These are phyloP conservation scores for Acleris holmiana DNA, from an alignment of 2,888 invertebrate species.

Conservation along the genomic window DNA sequence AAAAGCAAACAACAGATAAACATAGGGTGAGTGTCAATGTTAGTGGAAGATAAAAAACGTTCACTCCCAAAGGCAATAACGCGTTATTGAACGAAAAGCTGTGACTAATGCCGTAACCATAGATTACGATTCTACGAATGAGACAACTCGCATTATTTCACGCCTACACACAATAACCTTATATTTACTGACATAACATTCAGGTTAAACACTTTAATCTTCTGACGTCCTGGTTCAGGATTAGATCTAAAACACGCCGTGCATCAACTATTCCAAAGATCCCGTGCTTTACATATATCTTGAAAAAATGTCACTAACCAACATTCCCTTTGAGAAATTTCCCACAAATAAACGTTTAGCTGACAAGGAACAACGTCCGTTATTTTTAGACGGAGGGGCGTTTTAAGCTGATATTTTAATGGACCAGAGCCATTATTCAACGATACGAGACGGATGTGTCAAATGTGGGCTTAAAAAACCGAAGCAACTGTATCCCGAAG, in stretches of 20 bases:
- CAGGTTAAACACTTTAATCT: slow-evolving; percentile 28
- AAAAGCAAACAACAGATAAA: slow-evolving; percentile 36
- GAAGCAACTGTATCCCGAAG: slow-evolving; percentile 42
- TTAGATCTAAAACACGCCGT: slow-evolving; percentile 33
- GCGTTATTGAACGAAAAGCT: slow-evolving; percentile 31
- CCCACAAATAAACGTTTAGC: slow-evolving; percentile 72
- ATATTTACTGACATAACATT: slow-evolving; percentile 34
- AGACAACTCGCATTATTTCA: slow-evolving; percentile 33
- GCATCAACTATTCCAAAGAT: slow-evolving; percentile 28
- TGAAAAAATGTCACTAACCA: slow-evolving; percentile 52
- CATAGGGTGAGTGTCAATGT: slow-evolving; percentile 35
- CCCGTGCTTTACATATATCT: slow-evolving; percentile 34
- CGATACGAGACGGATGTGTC: slow-evolving; percentile 70
- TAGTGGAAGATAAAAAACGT: slow-evolving; percentile 32
- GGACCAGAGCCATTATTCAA: slow-evolving; percentile 70
- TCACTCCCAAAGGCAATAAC: slow-evolving; percentile 31
- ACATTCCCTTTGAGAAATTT: slow-evolving; percentile 54
- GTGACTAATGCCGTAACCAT: slow-evolving; percentile 33
- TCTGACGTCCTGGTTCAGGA: slow-evolving; percentile 28
- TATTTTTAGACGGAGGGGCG: slow-evolving; percentile 72
- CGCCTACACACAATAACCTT: slow-evolving; percentile 34
- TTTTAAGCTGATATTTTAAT: slow-evolving; percentile 68
- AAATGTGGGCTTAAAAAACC: slow-evolving; percentile 54
- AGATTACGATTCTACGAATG: slow-evolving; percentile 36
- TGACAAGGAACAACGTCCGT: slow-evolving; percentile 58